A percentile compares a stretch with the other conserved stretches of the same genome.
Conservation (phyloP, 2,888 invertebrate genomes). For the Elysia crispata region DNA sequence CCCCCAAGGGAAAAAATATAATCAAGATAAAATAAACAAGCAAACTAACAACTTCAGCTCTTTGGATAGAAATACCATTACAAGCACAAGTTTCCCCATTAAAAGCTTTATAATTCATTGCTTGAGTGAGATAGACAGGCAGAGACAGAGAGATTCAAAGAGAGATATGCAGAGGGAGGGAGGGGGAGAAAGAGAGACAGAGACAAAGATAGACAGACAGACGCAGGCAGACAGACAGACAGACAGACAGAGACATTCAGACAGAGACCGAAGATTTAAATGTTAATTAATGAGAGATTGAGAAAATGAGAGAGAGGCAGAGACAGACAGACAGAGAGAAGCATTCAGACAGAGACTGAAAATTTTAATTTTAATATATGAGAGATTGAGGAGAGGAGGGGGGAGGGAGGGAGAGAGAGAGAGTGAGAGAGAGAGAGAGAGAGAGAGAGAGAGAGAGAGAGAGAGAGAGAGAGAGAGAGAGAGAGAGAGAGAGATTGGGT, state of each 20-base stretch:
- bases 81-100: too few species aligned
- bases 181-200: background rate
- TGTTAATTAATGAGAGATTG: background rate
- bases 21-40: too few species aligned
- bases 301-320: background rate
- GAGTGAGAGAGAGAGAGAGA: background rate
- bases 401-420: too few species aligned
- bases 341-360: background rate
- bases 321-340: background rate
- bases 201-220: background rate
- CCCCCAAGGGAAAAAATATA: too few species aligned
- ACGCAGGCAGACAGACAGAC: conserved; percentile 6
- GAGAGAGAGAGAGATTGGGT: too few species aligned
- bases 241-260: conserved; percentile 11
- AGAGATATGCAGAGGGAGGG: too few species aligned
- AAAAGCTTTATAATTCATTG: too few species aligned
- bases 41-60: too few species aligned
- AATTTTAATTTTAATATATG: background rate
- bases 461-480: background rate
- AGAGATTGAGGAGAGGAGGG: background rate
- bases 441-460: background rate
- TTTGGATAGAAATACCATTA: too few species aligned
- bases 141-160: too few species aligned
- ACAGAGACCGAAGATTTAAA: background rate
- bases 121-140: too few species aligned